These are phyloP conservation scores for Xiphophorus hellerii DNA, from an alignment of 2,113 vertebrate species.

Conservation along the genomic window DNA sequence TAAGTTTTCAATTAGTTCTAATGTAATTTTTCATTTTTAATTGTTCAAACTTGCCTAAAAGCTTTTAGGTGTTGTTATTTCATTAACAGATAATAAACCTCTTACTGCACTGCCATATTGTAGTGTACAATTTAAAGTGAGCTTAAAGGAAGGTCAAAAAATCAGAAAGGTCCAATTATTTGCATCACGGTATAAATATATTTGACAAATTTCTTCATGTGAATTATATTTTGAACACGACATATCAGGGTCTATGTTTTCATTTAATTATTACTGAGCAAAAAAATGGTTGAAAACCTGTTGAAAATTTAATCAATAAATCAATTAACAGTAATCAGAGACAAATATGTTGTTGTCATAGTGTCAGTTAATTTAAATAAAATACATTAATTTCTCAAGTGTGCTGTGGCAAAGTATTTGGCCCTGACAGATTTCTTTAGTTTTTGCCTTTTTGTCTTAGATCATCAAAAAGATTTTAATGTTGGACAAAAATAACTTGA, in stretches of 20 bases:
- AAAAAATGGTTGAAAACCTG: too few species aligned
- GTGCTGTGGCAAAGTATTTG: too few species aligned
- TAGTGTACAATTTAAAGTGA: constrained; percentile 3
- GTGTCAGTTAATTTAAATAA: too few species aligned
- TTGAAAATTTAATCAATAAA: too few species aligned
- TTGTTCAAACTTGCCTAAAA: background rate
- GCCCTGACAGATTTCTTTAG: too few species aligned
- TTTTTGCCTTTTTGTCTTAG: too few species aligned
- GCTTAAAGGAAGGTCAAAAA: constrained; percentile 26
- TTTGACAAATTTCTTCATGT: constrained; percentile 3
- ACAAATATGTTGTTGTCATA: too few species aligned
- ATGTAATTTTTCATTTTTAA: background rate
- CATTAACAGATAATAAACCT: constrained; percentile 11
- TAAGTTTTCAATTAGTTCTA: background rate
- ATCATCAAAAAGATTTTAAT: too few species aligned
- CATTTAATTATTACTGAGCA: background rate
- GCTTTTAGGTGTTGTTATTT: constrained; percentile 14
- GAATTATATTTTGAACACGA: constrained; percentile 5
- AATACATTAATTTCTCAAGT: too few species aligned
- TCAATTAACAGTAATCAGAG: too few species aligned
- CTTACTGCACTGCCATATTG: constrained; percentile 12
- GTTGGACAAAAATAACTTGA: too few species aligned
- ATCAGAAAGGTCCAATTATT: constrained; percentile 16
- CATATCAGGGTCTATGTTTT: background rate
- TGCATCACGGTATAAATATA: constrained; percentile 12